phyloP scores from a whole-genome alignment of 2,797 vertebrate species.

The Typhlichthys subterraneus region DNA sequence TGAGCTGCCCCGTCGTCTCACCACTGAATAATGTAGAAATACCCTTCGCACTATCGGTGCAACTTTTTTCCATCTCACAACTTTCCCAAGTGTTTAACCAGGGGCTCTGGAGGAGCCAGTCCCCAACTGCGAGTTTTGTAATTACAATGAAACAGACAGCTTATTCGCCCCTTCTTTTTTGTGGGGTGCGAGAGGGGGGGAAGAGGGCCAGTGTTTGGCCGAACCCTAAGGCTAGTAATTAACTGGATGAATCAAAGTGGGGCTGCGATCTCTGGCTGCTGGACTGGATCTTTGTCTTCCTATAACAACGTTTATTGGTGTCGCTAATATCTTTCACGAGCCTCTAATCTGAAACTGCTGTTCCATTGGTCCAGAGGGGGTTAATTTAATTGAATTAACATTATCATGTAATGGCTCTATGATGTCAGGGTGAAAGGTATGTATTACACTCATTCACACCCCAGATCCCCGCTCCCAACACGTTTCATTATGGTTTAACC shows the following conservation, averaged over 20 bases:
- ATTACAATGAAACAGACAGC: constrained; percentile 71
- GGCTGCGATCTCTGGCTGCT: constrained; percentile 65
- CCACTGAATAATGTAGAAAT: constrained; percentile 65
- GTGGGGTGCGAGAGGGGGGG: constrained; percentile 30
- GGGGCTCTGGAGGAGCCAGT: constrained; percentile 44
- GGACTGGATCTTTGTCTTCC: constrained; percentile 73
- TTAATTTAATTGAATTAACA: constrained; percentile 69
- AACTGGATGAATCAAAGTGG: constrained; percentile 78
- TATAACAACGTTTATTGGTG: constrained; percentile 64
- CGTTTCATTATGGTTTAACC: background rate
- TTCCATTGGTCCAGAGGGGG: constrained; percentile 62
- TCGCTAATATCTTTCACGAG: constrained; percentile 73
- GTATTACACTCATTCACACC: constrained; percentile 26
- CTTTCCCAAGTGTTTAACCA: constrained; percentile 33
- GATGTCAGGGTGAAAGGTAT: constrained; percentile 62
- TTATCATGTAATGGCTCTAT: constrained; percentile 44
- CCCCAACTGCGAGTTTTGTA: constrained; percentile 67
- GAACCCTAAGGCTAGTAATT: constrained; percentile 79
- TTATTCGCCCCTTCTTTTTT: constrained; percentile 48
- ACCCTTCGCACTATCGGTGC: constrained; percentile 39
- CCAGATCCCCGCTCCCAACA: background rate
- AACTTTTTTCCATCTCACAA: constrained; percentile 32
- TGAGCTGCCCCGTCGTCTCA: constrained; percentile 46
- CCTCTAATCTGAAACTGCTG: constrained; percentile 58
- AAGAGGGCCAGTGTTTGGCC: constrained; percentile 40